Evolutionary conservation across 2,797 vertebrate species (phyloP).

Genomic region (Neosalanx taihuensis): DNA sequence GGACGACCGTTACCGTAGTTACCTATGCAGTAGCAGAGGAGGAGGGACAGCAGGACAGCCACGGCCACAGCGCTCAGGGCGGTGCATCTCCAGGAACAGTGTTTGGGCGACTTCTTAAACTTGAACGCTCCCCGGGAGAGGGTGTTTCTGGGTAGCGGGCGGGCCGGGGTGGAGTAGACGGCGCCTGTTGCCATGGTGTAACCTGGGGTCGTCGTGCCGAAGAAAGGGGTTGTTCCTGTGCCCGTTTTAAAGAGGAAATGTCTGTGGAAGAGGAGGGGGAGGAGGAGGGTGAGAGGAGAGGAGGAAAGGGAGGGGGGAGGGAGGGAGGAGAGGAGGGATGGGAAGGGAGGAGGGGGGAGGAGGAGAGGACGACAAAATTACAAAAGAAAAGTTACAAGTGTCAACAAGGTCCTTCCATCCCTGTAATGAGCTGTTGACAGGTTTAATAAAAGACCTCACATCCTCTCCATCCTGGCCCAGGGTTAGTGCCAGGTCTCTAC

Average conservation of each 20-base stretch:
- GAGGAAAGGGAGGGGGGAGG: not conserved
- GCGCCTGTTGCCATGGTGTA: conserved; percentile 99
- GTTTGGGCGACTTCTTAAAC: conserved; percentile 97
- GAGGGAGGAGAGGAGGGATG: not conserved
- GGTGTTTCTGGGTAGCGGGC: conserved; percentile 92
- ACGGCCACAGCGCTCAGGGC: conserved; percentile 93
- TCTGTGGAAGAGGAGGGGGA: conserved; percentile 66
- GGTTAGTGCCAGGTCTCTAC: not conserved
- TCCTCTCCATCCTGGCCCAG: not conserved
- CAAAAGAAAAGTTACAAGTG: too few relatives aligned
- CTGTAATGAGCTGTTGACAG: too few relatives aligned
- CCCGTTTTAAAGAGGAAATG: conserved; percentile 99
- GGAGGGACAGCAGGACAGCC: conserved; percentile 90
- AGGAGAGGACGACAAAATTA: not conserved
- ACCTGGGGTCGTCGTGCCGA: conserved; percentile 93
- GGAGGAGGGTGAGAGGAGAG: not conserved
- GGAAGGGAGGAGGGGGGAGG: not conserved
- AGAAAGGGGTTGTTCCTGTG: conserved; percentile 96
- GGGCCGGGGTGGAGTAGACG: conserved; percentile 96
- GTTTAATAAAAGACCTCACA: too few relatives aligned
- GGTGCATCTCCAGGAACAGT: conserved; percentile 98
- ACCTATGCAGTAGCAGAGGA: conserved; percentile 98
- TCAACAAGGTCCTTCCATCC: too few relatives aligned
- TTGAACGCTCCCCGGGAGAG: conserved; percentile 97
- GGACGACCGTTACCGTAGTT: conserved; percentile 49